Conservation (phyloP, 1,140 invertebrate species). For the Megathymus violae region DNA sequence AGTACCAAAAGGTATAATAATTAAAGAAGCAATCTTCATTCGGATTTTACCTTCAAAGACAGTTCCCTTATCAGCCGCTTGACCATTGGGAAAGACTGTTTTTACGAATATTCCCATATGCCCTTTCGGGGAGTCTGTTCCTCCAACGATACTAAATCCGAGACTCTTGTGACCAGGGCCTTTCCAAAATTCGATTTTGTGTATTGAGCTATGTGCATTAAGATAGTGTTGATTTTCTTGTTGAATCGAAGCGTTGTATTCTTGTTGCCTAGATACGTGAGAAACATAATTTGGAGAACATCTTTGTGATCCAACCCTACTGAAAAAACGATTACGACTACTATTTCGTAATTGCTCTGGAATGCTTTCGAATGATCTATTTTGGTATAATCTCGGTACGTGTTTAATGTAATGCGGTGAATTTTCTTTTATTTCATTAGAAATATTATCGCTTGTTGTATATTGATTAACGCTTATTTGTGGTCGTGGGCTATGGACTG, state of each 20-base stretch:
- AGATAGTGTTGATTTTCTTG: constrained; percentile 53
- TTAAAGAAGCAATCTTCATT: constrained; percentile 19
- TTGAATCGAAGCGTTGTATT: constrained; percentile 50
- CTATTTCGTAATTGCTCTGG: constrained; percentile 73
- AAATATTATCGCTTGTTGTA: constrained; percentile 57
- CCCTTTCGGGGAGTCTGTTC: constrained; percentile 93
- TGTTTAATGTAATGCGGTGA: constrained; percentile 75
- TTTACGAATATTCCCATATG: constrained; percentile 96
- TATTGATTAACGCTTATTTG: constrained; percentile 52
- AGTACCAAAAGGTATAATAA: too few species aligned
- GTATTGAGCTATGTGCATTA: constrained; percentile 57
- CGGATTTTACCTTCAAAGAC: constrained; percentile 91
- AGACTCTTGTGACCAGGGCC: constrained; percentile 93
- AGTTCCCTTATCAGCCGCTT: constrained; percentile 92
- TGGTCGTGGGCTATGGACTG: constrained; percentile 64
- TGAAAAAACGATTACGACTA: constrained; percentile 73
- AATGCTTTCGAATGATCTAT: constrained; percentile 79
- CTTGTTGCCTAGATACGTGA: constrained; percentile 65
- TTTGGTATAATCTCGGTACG: constrained; percentile 72
- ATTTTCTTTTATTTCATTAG: constrained; percentile 76
- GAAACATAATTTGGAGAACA: constrained; percentile 57
- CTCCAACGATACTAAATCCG: constrained; percentile 96
- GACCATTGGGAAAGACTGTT: constrained; percentile 94
- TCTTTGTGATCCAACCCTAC: constrained; percentile 73
- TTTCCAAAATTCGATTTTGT: constrained; percentile 88